Base-by-base conservation (phyloP, 2,888 invertebrate species). In the Scaptomyza tumidula region DNA sequence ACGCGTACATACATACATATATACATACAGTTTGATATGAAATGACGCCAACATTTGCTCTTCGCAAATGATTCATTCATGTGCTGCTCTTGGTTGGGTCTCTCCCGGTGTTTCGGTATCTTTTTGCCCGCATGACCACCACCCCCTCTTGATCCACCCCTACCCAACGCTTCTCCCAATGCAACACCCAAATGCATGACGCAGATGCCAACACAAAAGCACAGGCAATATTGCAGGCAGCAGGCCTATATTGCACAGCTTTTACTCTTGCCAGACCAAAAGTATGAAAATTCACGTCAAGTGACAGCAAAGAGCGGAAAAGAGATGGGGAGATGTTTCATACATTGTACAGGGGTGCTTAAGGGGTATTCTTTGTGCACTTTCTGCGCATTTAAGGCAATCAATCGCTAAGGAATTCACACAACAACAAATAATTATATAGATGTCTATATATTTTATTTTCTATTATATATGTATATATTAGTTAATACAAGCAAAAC, bases 61-160 rank as follows among this genome's bases (percentile, higher is more conserved):
- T 69, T 86, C 55, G 59, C 57, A 63, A 86, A 78, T 86, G 83
- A 83, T 83, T 83, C 89, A 83, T 88, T 88, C 87, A 88, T 77
- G 66, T 64, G 60, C 57, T 64, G 62, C 79, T 64, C 79, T 19
- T 24, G 24, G 33, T 10, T 49, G 31, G 13, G 31, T 13, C 13
- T 49, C 58, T 35, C 44, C 43, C 24, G 24, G 24, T 24, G 24
- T 24, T 24, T 16, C 53, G 39, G 43, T 49, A 52, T 57, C 62
- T 63, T 39, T 49, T 35, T 33, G 35, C 59, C 16, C 16, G 64
- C 39, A 61, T 41, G 29, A 55, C 35, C 54, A 61, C 16, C 49
- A 54, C 41, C 57, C n/a, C 41, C 2, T 5, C 35, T 27, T 52
- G 59, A 37, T 54, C 13, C 46, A 45, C 49, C 44, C 54, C 53